A percentile compares a stretch with the other conserved stretches of the same genome.
phyloP scores from a whole-genome alignment of 2,113 vertebrate species.

The Typhlomys cinereus region DNA sequence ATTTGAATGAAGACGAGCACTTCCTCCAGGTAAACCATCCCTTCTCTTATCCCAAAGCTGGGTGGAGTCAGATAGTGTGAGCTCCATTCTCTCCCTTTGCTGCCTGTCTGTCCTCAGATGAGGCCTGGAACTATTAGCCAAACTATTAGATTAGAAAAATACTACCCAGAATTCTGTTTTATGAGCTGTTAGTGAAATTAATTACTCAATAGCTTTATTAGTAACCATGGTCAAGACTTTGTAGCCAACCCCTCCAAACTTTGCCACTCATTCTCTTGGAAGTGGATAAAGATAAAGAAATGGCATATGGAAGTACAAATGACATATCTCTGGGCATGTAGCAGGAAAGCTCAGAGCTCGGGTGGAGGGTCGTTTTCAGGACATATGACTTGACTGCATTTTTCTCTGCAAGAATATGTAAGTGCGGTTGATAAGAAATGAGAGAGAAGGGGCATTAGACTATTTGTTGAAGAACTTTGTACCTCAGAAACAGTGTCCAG shows the following conservation, averaged over 20 bases:
- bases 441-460: background rate
- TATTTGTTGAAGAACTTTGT: background rate
- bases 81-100: background rate
- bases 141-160: background rate
- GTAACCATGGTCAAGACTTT: background rate
- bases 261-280: background rate
- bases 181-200: background rate
- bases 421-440: constrained; percentile 19
- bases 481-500: background rate
- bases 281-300: background rate
- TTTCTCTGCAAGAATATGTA: background rate
- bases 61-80: background rate
- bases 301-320: background rate
- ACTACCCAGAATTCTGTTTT: background rate
- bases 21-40: background rate
- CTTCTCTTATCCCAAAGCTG: background rate
- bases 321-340: background rate
- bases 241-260: background rate
- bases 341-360: background rate
- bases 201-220: background rate
- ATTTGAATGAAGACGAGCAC: background rate
- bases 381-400: background rate
- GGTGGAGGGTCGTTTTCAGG: constrained; percentile 3
- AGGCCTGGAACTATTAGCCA: background rate
- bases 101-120: background rate